Evolutionary conservation across 2,113 vertebrate species (phyloP), one percentile per base, ranked within the genome.

Genomic region (Elephantulus edwardii): DNA sequence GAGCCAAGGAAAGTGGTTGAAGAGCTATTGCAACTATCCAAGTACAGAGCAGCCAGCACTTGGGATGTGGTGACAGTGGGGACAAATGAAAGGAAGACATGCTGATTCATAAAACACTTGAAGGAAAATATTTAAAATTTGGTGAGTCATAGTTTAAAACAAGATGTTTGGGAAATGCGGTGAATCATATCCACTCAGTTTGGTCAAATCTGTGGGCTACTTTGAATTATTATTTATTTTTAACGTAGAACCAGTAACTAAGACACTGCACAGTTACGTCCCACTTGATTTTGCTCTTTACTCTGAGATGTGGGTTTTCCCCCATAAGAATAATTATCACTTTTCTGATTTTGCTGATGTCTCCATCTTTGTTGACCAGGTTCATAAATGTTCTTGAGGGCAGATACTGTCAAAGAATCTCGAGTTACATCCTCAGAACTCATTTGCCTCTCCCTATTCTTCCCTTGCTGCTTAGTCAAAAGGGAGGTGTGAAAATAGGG

Each of bases 151-250:
- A 86, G 26, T 56, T 46, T 83, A 42, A 78, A 83, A 62, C 44
- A 74, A 70, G 64, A 75, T 68, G 58, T 24, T 20, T 92, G 77
- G n/a, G 64, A 86, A 93, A 48, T 42, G 28, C 2, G 35, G 16
- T 78, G 42, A 79, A 13, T 77, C 84, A 54, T 11, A 77, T 46
- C 8, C 17, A 3, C 40, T 77, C 40, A 70, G 10, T 3, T 66
- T 72, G 28, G 26, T 72, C 35, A 54, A 68, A 60, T 74, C 42
- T 40, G 11, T n/a, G 12, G 44, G 35, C 46, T 66, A 11, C 28
- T 90, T 79, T 89, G 64, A 81, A 38, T 82, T 38, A 62, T 46
- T 38, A 83, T 42, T 16, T 60, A 35, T 66, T 42, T 86, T 85
- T 19, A 19, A 3, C 20, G 30, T 2, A 30, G n/a, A 42, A 30